Percentiles rank a stretch among this genome's conserved stretches.
Conservation (phyloP, 2,888 invertebrate genomes). For the Himalopsyche kuldschensis region DNA sequence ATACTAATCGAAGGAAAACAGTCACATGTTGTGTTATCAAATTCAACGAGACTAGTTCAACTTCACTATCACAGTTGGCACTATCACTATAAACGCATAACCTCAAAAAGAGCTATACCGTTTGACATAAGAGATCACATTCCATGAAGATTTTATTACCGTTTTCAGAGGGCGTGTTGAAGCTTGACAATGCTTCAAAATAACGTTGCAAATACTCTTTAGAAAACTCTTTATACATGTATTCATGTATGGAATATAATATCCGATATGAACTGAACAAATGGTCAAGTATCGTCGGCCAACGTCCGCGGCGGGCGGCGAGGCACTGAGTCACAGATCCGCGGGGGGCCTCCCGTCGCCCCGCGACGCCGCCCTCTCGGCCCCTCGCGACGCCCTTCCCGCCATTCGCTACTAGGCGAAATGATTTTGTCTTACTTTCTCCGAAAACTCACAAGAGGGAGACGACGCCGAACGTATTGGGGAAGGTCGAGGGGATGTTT, state of each 20-base stretch:
- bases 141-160: not conserved
- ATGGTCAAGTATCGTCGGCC: constrained; percentile 21
- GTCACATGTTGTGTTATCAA: not conserved
- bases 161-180: not conserved
- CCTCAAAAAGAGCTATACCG: not conserved
- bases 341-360: constrained; percentile 3
- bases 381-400: constrained; percentile 3
- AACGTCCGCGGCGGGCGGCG: constrained; percentile 35
- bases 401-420: not conserved
- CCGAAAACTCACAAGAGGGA: not conserved
- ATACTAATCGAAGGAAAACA: not conserved
- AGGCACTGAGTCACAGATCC: constrained; percentile 18
- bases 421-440: not conserved
- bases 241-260: not conserved
- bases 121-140: not conserved
- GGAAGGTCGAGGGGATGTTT: constrained; percentile 15
- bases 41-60: not conserved
- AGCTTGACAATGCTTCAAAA: not conserved
- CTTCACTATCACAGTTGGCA: not conserved
- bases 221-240: not conserved
- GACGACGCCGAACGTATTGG: not conserved
- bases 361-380: constrained; percentile 7
- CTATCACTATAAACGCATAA: not conserved
- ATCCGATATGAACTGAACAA: not conserved
- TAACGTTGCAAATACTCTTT: not conserved